Conservation (phyloP, 2,113 vertebrate genomes). For the Nycticryphes semicollaris region DNA sequence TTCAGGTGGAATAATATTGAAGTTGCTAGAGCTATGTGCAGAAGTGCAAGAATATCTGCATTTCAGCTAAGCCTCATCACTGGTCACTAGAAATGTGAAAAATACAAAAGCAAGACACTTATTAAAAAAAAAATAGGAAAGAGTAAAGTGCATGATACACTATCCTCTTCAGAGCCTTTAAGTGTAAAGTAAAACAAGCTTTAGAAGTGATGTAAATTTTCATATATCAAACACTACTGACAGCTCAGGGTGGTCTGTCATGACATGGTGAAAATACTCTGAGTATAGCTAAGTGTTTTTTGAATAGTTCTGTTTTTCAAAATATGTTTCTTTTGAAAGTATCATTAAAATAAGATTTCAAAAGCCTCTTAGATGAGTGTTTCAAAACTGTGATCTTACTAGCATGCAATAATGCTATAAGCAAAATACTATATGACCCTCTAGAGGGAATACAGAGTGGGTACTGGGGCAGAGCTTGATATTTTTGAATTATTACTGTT, state of each 20-base stretch:
- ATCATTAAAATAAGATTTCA: not conserved
- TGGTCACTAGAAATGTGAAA: slow-evolving; percentile 21
- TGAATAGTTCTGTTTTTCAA: not conserved
- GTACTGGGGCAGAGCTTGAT: not conserved
- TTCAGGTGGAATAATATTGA: not conserved
- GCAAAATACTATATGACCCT: not conserved
- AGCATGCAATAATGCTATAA: not conserved
- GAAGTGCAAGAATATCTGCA: not conserved
- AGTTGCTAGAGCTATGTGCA: not conserved
- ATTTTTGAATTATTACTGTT: slow-evolving; percentile 23
- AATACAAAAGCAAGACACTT: not conserved
- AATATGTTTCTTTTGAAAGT: slow-evolving; percentile 16
- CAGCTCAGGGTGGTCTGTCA: not conserved
- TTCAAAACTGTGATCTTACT: not conserved
- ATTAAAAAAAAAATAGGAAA: not conserved
- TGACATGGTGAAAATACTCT: slow-evolving; percentile 3
- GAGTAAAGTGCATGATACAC: not conserved
- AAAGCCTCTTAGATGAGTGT: not conserved
- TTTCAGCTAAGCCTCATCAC: not conserved
- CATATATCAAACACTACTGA: slow-evolving; percentile 15
- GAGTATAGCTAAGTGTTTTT: not conserved
- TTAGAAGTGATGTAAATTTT: slow-evolving; percentile 17
- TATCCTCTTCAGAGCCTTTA: not conserved
- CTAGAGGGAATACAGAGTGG: not conserved
- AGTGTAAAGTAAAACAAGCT: not conserved